phyloP scores from a whole-genome alignment of 2,888 invertebrate species.

The Leptinotarsa tumamoca region DNA sequence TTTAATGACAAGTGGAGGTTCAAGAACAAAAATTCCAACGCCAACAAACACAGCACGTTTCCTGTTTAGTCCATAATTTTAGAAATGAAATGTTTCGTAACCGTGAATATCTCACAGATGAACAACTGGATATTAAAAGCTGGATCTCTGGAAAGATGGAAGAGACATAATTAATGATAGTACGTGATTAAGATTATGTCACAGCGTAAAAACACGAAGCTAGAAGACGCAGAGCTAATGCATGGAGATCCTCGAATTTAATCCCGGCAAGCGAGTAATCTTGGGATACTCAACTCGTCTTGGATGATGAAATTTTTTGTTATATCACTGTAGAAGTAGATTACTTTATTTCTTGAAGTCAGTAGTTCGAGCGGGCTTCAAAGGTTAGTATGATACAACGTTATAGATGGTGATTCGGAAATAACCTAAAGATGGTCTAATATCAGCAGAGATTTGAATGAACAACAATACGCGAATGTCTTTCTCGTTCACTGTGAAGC shows the following conservation, averaged over 20 bases:
- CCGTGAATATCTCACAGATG: slow-evolving; percentile 61
- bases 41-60: slow-evolving; percentile 15
- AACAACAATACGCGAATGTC: too few relatives aligned
- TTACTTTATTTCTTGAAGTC: too few relatives aligned
- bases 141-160: slow-evolving; percentile 53
- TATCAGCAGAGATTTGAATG: too few relatives aligned
- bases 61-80: slow-evolving; percentile 59
- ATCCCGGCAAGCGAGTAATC: background rate
- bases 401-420: too few relatives aligned
- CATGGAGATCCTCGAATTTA: background rate
- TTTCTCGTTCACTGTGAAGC: too few relatives aligned
- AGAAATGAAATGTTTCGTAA: slow-evolving; percentile 47
- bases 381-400: too few relatives aligned
- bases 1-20: background rate
- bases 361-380: too few relatives aligned
- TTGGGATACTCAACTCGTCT: background rate
- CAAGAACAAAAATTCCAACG: background rate
- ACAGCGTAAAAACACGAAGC: slow-evolving; percentile 48
- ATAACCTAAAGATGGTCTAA: too few relatives aligned
- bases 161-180: slow-evolving; percentile 63
- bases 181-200: slow-evolving; percentile 65
- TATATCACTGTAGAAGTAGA: background rate
- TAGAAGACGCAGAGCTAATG: background rate
- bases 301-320: background rate
- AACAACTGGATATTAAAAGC: slow-evolving; percentile 62